phyloP scores from a whole-genome alignment of 2,113 vertebrate species.

The Siphamia tubifer region DNA sequence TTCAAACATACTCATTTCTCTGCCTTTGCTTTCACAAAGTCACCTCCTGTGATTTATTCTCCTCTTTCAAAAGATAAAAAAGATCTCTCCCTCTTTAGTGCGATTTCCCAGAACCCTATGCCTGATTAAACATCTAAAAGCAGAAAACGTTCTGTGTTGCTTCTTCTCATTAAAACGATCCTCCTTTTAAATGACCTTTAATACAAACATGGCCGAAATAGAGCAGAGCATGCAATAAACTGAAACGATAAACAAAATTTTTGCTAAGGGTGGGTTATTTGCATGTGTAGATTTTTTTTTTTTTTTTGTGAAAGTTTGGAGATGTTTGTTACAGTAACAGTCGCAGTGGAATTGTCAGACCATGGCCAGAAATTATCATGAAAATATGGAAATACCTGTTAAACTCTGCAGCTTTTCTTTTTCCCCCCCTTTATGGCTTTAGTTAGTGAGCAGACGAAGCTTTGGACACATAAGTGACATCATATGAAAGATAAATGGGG shows the following conservation, averaged over 20 bases:
- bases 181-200: not conserved
- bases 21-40: not conserved
- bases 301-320: not conserved
- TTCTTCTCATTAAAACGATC: not conserved
- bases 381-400: not conserved
- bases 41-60: not conserved
- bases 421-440: slow-evolving; percentile 24
- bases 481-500: not conserved
- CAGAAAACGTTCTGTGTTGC: not conserved
- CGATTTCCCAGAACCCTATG: not conserved
- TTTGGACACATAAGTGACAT: not conserved
- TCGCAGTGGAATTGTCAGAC: not conserved
- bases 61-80: not conserved
- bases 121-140: not conserved
- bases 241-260: not conserved
- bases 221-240: not conserved
- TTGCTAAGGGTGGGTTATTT: not conserved
- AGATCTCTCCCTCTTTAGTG: not conserved
- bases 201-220: not conserved
- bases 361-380: not conserved
- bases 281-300: not conserved
- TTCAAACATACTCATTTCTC: not conserved
- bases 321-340: not conserved
- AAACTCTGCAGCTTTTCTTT: not conserved
- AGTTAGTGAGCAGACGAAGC: not conserved